phyloP scores from a whole-genome alignment of 37 sponge, comb jelly and placozoan species.

The Oscarella lobularis region DNA sequence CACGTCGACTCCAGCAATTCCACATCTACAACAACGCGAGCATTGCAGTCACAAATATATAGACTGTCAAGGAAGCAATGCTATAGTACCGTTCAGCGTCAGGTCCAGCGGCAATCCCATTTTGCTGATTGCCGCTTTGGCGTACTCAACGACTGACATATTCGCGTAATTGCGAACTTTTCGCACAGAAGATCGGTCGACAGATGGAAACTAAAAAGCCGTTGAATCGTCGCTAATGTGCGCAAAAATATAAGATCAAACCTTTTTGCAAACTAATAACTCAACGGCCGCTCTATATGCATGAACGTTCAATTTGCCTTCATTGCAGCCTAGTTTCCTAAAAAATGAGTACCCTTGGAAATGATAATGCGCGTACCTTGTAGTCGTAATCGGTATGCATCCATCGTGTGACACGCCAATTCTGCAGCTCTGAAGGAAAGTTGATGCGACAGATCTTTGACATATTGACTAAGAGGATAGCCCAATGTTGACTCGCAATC shows the following conservation, averaged over 20 bases:
- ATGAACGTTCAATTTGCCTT: not conserved
- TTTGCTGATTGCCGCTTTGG: not conserved
- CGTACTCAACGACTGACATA: not conserved
- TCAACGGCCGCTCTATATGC: not conserved
- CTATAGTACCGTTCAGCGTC: not conserved
- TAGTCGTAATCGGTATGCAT: not conserved
- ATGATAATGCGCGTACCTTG: not conserved
- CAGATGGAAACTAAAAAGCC: too few species aligned
- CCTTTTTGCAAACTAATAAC: not conserved
- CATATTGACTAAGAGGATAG: not conserved
- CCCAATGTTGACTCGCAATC: not conserved
- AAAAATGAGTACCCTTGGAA: too few species aligned
- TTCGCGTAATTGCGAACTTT: not conserved
- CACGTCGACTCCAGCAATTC: not conserved
- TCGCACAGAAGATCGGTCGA: too few species aligned
- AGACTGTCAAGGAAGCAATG: too few species aligned
- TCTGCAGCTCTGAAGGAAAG: not conserved
- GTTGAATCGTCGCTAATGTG: too few species aligned
- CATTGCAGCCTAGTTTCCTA: too few species aligned
- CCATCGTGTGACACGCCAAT: not conserved
- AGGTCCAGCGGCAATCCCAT: not conserved
- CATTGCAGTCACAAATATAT: too few species aligned
- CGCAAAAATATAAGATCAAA: too few species aligned
- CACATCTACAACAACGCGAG: not conserved
- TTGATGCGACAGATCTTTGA: not conserved